phyloP scores from a whole-genome alignment of 2,113 vertebrate genomes.

The Hemiprocne comata region DNA sequence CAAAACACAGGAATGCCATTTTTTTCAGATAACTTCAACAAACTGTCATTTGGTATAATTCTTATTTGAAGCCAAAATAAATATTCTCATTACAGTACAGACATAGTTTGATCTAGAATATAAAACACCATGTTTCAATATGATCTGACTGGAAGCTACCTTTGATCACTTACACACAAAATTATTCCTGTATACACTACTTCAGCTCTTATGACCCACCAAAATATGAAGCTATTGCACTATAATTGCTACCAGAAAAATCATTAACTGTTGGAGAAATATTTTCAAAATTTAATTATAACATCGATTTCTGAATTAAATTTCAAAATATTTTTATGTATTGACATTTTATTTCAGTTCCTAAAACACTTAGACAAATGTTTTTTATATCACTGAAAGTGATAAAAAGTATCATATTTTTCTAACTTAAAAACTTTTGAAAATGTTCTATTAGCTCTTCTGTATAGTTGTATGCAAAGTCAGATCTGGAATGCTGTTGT shows the following conservation, averaged over 20 bases:
- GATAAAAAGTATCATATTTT: neutral
- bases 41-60: neutral
- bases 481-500: neutral
- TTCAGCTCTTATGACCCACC: neutral
- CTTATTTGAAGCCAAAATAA: conserved; percentile 20
- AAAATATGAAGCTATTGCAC: neutral
- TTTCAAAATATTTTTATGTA: neutral
- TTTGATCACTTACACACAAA: conserved; percentile 35
- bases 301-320: neutral
- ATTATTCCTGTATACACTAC: neutral
- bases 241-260: neutral
- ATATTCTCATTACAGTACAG: neutral
- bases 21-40: neutral
- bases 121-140: neutral
- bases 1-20: neutral
- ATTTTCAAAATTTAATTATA: neutral
- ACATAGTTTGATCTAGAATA: conserved; percentile 18
- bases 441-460: neutral
- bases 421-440: neutral
- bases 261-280: neutral
- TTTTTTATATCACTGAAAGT: neutral
- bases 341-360: neutral
- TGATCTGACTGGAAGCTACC: neutral
- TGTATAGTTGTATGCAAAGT: neutral
- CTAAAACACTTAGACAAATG: neutral